Percentiles rank a stretch among this genome's conserved stretches.
phyloP scores from a whole-genome alignment of 2,888 invertebrate species.

The Dermolepida albohirtum region DNA sequence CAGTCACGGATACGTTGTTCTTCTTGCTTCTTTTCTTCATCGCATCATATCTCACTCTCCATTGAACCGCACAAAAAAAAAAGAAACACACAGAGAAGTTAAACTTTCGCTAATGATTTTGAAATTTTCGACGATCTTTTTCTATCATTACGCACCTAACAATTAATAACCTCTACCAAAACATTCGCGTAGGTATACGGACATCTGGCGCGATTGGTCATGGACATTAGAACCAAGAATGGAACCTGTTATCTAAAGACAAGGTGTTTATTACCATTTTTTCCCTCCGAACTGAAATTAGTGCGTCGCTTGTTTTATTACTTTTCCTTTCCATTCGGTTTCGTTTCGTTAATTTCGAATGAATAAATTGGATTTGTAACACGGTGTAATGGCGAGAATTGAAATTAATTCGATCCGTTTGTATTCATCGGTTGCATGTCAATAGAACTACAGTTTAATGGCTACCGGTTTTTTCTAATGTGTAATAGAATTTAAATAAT shows the following conservation, averaged over 20 bases:
- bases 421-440: too few relatives aligned
- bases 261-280: slow-evolving; percentile 34
- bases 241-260: slow-evolving; percentile 41
- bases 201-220: slow-evolving; percentile 37
- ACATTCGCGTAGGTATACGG: slow-evolving; percentile 2
- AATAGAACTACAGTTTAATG: too few relatives aligned
- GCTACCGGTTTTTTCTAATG: too few relatives aligned
- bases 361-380: too few relatives aligned
- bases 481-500: too few relatives aligned
- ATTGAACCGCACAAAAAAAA: slow-evolving; percentile 1
- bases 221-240: slow-evolving; percentile 38
- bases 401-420: background rate
- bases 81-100: slow-evolving; percentile 21
- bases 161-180: slow-evolving; percentile 30
- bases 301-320: slow-evolving; percentile 8
- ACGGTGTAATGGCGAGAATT: background rate
- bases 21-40: slow-evolving; percentile 18
- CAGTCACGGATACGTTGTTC: slow-evolving; percentile 32
- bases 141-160: slow-evolving; percentile 13
- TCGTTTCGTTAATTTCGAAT: background rate
- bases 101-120: slow-evolving; percentile 40
- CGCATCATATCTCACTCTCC: too few relatives aligned
- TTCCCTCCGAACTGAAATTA: slow-evolving; percentile 14
- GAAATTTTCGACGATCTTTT: slow-evolving; percentile 25
- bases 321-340: background rate